These are phyloP conservation scores for Himalopsyche japonica DNA, from an alignment of 2,888 invertebrate species.

Conservation along the genomic window DNA sequence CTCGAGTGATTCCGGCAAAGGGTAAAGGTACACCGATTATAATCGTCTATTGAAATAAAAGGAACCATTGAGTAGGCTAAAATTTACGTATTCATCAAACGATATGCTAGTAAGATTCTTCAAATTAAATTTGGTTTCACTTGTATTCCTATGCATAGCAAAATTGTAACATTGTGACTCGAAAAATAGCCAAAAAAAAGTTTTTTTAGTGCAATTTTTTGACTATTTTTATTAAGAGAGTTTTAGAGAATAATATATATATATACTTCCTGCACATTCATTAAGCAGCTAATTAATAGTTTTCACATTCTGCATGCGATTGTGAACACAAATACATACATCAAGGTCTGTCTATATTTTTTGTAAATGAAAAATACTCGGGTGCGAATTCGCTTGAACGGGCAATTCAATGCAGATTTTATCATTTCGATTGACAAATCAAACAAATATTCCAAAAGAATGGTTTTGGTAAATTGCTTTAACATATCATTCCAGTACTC, in stretches of 20 bases:
- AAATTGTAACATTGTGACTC: not conserved
- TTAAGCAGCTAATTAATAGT: not conserved
- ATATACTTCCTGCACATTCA: not conserved
- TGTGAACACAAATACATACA: not conserved
- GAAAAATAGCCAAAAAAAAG: not conserved
- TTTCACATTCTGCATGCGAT: not conserved
- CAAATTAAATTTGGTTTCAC: not conserved
- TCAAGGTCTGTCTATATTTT: too few species aligned
- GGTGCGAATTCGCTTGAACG: too few species aligned
- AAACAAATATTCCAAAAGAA: too few species aligned
- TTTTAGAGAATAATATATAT: not conserved
- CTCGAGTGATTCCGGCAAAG: not conserved
- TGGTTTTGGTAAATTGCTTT: too few species aligned
- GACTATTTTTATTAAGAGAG: not conserved
- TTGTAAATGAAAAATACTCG: too few species aligned
- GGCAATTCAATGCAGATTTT: too few species aligned
- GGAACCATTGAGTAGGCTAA: not conserved
- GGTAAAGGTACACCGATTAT: not conserved
- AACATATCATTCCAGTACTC: too few species aligned
- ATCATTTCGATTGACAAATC: too few species aligned
- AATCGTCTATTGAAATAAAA: not conserved
- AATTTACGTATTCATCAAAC: not conserved
- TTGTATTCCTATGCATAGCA: too few species aligned
- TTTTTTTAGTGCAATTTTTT: not conserved
- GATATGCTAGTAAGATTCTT: not conserved